Evolutionary conservation across 1,140 invertebrate genomes (phyloP), one percentile per base, ranked within the genome.

Genomic region (Heliconius eleuchia): DNA sequence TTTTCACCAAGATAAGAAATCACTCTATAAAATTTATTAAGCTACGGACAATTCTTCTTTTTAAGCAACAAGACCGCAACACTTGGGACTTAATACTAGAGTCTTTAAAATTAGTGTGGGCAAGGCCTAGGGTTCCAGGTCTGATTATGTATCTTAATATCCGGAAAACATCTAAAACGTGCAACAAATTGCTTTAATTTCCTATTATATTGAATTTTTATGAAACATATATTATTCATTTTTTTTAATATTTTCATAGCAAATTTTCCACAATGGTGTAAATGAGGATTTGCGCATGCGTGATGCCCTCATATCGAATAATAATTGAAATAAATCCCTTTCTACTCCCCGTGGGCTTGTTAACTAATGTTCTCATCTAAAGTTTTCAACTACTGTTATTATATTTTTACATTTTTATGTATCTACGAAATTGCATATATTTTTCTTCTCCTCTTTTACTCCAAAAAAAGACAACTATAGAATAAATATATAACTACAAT

Each of bases 281-380:
- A 93, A 84, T 85, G 73, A 37, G 39, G 87, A 80, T 83, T n/a
- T 71, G 80, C 90, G 91, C 91, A 91, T 92, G 91, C 92, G 91
- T 84, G 37, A 3, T 77, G 23, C 8, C 52, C 73, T 82, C 84
- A 80, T 87, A 90, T 90, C 78, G 84, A 85, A 89, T 92, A 88
- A 91, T 93, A 92, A 93, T 93, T 93, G 92, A 93, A 93, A 93
- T 93, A 94, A 92, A 92, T 92, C 87, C 84, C 85, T 86, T 87
- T 87, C 78, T 85, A 88, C 81, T 89, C 86, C 74, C 75, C 50
- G 34, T 73, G 42, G 74, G 71, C 79, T 80, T 76, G 74, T 73
- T 72, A 76, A 11, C 50, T 76, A 77, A 80, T 76, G 55, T 75
- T 80, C 73, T 73, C 52, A 80, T 50, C 9, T 76, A 72, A 80